Evolutionary conservation across 2,888 invertebrate genomes (phyloP).

Genomic region (Pristionchus mayeri): DNA sequence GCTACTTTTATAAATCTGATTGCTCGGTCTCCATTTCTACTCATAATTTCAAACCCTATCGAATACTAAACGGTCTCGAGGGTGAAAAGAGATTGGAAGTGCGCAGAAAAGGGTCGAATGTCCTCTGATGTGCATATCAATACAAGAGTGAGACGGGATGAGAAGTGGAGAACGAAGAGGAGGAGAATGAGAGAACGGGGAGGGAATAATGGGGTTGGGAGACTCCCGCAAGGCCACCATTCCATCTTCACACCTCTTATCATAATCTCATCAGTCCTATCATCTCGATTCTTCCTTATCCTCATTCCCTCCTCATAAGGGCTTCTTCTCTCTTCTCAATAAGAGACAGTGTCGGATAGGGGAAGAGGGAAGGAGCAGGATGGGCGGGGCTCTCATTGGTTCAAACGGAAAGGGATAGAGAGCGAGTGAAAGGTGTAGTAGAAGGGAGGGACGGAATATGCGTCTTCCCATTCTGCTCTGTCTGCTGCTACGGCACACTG

Average conservation of each 20-base stretch:
- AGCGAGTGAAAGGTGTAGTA: constrained; percentile 35
- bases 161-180: constrained; percentile 26
- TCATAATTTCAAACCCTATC: background rate
- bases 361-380: constrained; percentile 8
- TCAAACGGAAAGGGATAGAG: constrained; percentile 39
- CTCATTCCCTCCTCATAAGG: background rate
- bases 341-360: constrained; percentile 28
- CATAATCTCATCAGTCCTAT: background rate
- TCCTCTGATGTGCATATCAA: constrained; percentile 39
- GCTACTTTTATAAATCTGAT: no score
- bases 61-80: constrained; percentile 24
- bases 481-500: constrained; percentile 18
- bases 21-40: background rate
- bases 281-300: background rate
- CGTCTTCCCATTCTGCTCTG: constrained; percentile 32
- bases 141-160: constrained; percentile 26
- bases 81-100: constrained; percentile 27
- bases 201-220: constrained; percentile 31
- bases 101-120: constrained; percentile 28
- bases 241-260: constrained; percentile 4
- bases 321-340: background rate
- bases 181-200: constrained; percentile 31
- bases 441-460: constrained; percentile 28
- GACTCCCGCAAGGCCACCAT: background rate
- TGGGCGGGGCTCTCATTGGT: constrained; percentile 36